These are phyloP conservation scores for Zeuzera pyrina DNA, from an alignment of 2,888 invertebrate genomes.

Conservation along the genomic window DNA sequence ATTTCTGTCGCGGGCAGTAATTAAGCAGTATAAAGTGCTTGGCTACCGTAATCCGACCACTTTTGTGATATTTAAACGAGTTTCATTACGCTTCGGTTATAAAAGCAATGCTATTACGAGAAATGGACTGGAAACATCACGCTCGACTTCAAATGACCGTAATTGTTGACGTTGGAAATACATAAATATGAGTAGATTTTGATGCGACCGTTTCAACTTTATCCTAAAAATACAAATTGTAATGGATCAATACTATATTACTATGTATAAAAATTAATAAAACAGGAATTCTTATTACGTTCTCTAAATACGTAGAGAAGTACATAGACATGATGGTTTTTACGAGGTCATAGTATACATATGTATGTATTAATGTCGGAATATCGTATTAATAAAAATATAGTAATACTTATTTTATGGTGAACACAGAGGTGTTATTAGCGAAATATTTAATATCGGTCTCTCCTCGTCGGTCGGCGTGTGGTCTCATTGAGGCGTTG, in stretches of 20 bases:
- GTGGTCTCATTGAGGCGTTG: slow-evolving; percentile 59
- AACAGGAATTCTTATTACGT: too few species aligned
- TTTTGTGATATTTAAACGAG: slow-evolving; percentile 70
- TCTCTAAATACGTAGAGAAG: too few species aligned
- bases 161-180: slow-evolving; percentile 48
- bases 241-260: too few species aligned
- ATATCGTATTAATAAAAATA: too few species aligned
- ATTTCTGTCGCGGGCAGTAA: slow-evolving; percentile 65
- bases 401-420: too few species aligned
- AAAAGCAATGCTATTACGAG: slow-evolving; percentile 62
- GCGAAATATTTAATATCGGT: slow-evolving; percentile 15
- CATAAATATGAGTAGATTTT: too few species aligned
- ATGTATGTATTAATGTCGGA: too few species aligned
- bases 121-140: slow-evolving; percentile 67
- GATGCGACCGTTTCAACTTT: too few species aligned
- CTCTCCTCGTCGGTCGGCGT: slow-evolving; percentile 14
- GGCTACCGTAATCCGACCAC: slow-evolving; percentile 62
- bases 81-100: slow-evolving; percentile 67
- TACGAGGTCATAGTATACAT: too few species aligned
- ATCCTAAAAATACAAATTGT: too few species aligned
- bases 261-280: too few species aligned
- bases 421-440: slow-evolving; percentile 7
- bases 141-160: slow-evolving; percentile 57
- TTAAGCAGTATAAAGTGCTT: slow-evolving; percentile 67
- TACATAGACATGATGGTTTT: too few species aligned